Conservation (phyloP, 2,888 invertebrate species). For the Rhingia rostrata region DNA sequence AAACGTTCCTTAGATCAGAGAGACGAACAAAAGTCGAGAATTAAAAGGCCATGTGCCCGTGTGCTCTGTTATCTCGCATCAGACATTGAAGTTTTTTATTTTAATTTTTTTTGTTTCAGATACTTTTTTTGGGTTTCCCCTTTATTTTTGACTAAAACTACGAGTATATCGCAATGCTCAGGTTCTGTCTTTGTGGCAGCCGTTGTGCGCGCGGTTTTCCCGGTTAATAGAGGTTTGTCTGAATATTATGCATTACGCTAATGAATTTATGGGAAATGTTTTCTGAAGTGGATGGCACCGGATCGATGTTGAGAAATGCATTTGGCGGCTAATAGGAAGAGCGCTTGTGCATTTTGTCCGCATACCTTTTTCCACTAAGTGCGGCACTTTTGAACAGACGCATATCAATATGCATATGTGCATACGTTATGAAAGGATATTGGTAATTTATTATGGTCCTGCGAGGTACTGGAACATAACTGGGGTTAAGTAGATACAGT, state of each 20-base stretch:
- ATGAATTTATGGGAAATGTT: conserved; percentile 70
- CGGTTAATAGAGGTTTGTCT: conserved; percentile 58
- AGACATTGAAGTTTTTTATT: conserved; percentile 60
- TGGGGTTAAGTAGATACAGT: background rate
- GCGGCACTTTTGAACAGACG: conserved; percentile 48
- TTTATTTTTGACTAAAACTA: conserved; percentile 33
- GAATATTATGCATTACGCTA: conserved; percentile 63
- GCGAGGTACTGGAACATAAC: background rate
- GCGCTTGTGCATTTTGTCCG: conserved; percentile 59
- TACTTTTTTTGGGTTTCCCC: conserved; percentile 53
- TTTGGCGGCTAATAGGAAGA: conserved; percentile 58
- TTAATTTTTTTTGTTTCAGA: conserved; percentile 42
- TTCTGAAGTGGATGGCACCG: conserved; percentile 67
- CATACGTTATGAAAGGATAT: conserved; percentile 34
- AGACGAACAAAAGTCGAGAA: conserved; percentile 40
- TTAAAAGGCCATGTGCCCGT: conserved; percentile 72
- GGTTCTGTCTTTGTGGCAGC: conserved; percentile 31
- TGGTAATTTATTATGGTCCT: conserved; percentile 29
- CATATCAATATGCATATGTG: background rate
- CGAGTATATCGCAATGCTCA: conserved; percentile 21
- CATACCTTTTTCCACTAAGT: conserved; percentile 2
- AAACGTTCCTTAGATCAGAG: conserved; percentile 43
- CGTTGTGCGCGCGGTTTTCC: conserved; percentile 33
- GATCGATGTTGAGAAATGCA: conserved; percentile 65
- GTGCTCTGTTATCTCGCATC: conserved; percentile 59